Evolutionary conservation across 2,888 invertebrate genomes (phyloP), one percentile per base, ranked within the genome.

Genomic region (Caenorhabditis drosophilae): DNA sequence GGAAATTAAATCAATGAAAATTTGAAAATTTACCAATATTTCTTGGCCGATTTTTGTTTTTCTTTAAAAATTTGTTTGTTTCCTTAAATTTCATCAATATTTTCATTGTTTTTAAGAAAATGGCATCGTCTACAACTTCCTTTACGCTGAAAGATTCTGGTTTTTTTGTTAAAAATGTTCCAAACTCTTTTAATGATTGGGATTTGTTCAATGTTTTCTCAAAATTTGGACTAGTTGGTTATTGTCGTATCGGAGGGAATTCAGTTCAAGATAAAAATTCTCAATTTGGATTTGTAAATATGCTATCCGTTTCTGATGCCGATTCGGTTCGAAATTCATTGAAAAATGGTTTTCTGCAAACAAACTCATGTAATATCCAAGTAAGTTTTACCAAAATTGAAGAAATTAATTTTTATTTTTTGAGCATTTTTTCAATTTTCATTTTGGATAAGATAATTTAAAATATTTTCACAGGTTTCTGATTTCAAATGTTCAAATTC

Each of bases 141-240:
- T 56, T 46, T 22, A 44, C 31, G 15, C 46, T 63, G 22, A 63
- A 57, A 53, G 57, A 63, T n/a, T 51, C 63, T 27, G 63, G 63
- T 26, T 63, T 63, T 20, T 57, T 57, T 22, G 40, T 63, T 22
- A 36, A 49, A 15, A 63, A 57, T n/a, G 48, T 63, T 9, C 63
- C 63, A n/a, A 48, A 52, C 23, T 48, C 51, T 36, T 63, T 57
- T 49, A 53, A 57, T 40, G 63, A 63, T 18, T 63, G 63, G 63
- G 57, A 63, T 35, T 20, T 63, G 27, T 63, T 63, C 50, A 45
- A 53, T 6, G 57, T 57, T 9, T 63, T 63, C 50, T 26, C 49
- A 20, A 31, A 26, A 0, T 53, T 53, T 16, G 63, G 63, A 41
- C 38, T 51, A 44, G 53, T 63, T 20, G 57, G 53, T 7, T 63